phyloP scores from a whole-genome alignment of 2,888 invertebrate species.

The Entomobrya proxima region DNA sequence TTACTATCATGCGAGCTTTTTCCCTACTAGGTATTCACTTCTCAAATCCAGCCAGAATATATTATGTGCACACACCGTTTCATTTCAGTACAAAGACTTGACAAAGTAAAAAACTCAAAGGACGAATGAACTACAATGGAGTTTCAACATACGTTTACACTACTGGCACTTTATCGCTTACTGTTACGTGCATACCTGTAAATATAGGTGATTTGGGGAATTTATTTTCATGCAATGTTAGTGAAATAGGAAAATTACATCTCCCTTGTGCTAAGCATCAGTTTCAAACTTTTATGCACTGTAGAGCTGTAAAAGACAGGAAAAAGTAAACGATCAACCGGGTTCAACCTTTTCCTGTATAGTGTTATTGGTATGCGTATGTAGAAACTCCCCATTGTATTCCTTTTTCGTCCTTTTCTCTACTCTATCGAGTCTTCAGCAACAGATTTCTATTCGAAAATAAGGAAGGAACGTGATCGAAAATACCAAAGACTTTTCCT shows the following conservation, averaged over 20 bases:
- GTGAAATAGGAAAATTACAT: background rate
- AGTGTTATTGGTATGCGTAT: background rate
- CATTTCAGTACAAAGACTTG: slow-evolving; percentile 16
- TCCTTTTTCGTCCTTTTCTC: background rate
- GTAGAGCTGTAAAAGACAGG: background rate
- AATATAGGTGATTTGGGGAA: background rate
- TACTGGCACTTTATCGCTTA: background rate
- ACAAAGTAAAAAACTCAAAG: background rate
- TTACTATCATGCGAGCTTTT: background rate
- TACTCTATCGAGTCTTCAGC: background rate
- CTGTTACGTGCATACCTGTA: background rate
- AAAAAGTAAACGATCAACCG: background rate
- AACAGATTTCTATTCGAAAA: background rate
- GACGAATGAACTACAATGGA: background rate
- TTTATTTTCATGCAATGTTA: background rate
- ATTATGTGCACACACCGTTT: too few species aligned
- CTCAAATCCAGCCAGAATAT: too few species aligned
- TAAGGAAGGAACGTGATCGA: background rate
- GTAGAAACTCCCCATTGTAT: too few species aligned
- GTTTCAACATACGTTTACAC: too few species aligned
- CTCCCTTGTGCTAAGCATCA: background rate
- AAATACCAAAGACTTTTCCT: background rate
- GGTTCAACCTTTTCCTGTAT: background rate
- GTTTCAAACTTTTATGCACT: background rate
- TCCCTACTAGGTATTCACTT: background rate